Base-by-base conservation (phyloP, 2,113 vertebrate species). In the Pseudorasbora parva region DNA sequence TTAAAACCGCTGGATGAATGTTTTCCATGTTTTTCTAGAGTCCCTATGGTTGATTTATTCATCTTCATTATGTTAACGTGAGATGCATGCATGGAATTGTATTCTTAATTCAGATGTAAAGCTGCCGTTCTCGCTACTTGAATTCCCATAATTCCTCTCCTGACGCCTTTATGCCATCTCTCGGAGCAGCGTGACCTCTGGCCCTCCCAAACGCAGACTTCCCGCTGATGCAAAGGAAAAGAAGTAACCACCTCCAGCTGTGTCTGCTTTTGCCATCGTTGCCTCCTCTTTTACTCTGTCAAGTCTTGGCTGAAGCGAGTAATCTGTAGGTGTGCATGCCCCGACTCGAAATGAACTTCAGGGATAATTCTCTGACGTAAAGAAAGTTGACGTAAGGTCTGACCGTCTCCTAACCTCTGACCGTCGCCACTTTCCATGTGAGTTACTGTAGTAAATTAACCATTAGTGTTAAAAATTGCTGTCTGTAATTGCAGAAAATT, bases 151-250 rank as follows among this genome's bases (percentile, higher is more conserved):
- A 45, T 78, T 78, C 37, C 54, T 23, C 1, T 59, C 33, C 54
- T 59, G 30, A 77, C 30, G 45, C 37, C 27, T 78, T 78, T 78
- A 78, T n/a, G 4, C 23, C 0, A 14, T 78, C 37, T n/a, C 56
- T 60, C 8, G 5, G 56, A 78, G n/a, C n/a, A 2, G 25, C 9
- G 23, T 66, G 78, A 80, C 78, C 78, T 80, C 60, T 66, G 78
- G 10, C 25, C 54, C 43, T n/a, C 14, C 79, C 19, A 1, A 56
- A 25, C 23, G 30, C 49, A 43, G 49, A 72, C 12, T 60, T 59
- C 69, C 80, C 83, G 81, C 82, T 83, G 76, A 83, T 74, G 82
- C 56, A 57, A 62, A 62, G 47, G 75, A 21, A 82, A 72, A 66
- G 81, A 57, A 21, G 66, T 56, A 68, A 79, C n/a, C 23, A 47